A percentile compares a stretch with the other conserved stretches of the same genome.
Conservation (phyloP, 2,888 invertebrate species). For the Mesoligia furuncula region DNA sequence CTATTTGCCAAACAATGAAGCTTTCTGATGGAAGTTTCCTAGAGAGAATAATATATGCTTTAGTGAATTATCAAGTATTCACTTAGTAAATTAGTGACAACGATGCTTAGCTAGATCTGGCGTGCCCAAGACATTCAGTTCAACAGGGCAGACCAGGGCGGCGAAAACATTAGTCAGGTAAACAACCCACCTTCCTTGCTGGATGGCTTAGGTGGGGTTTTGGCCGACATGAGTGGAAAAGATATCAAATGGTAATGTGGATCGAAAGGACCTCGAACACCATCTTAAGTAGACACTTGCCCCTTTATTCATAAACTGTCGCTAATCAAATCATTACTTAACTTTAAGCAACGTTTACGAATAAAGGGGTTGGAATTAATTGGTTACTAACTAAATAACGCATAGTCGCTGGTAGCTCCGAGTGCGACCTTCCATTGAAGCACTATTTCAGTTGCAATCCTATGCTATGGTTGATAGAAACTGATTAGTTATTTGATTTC, state of each 20-base stretch:
- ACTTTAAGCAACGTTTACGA: no score
- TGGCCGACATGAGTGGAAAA: neutral
- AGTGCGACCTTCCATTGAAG: neutral
- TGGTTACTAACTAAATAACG: neutral
- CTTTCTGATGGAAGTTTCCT: neutral
- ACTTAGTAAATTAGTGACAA: neutral
- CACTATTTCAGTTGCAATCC: neutral
- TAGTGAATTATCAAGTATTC: neutral
- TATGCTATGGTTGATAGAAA: neutral
- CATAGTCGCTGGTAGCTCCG: neutral
- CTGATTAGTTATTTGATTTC: neutral
- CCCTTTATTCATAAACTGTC: neutral
- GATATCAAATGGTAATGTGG: neutral
- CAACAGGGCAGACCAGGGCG: neutral
- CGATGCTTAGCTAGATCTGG: neutral
- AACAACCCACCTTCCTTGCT: neutral
- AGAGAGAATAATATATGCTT: neutral
- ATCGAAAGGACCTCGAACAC: neutral
- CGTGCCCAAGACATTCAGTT: neutral
- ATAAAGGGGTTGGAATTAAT: neutral
- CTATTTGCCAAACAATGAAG: conserved; percentile 3
- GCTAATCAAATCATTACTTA: neutral
- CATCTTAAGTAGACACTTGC: neutral
- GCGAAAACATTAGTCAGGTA: neutral
- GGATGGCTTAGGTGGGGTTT: neutral